A percentile compares a stretch with the other conserved stretches of the same genome.
phyloP scores from a whole-genome alignment of 2,888 invertebrate species.

The Dasysyrphus tricinctus region DNA sequence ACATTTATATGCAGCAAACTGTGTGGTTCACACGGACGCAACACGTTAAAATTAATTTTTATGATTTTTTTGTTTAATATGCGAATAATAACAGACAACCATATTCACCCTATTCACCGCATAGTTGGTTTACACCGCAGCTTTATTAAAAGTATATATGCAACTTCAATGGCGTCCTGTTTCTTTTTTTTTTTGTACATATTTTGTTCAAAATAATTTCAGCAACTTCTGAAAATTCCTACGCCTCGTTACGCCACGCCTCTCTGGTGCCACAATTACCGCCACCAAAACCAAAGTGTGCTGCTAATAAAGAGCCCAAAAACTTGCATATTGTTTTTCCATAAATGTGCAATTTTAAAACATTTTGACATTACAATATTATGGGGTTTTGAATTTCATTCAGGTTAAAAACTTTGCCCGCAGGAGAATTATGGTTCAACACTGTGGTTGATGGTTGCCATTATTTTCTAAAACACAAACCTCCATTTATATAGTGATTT shows the following conservation, averaged over 20 bases:
- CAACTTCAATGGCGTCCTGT: conserved; percentile 9
- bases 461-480: conserved; percentile 2
- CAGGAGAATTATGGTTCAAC: conserved; percentile 32
- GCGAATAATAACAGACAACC: conserved; percentile 51
- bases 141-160: conserved; percentile 37
- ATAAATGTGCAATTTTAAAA: conserved; percentile 25
- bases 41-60: conserved; percentile 47
- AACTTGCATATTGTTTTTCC: not conserved
- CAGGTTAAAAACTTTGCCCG: conserved; percentile 7
- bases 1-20: conserved; percentile 23
- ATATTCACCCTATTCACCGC: conserved; percentile 28
- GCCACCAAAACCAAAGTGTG: conserved; percentile 3
- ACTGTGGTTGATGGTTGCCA: conserved; percentile 15
- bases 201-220: not conserved
- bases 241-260: not conserved
- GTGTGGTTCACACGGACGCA: conserved; percentile 31
- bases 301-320: conserved; percentile 23
- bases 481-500: not conserved
- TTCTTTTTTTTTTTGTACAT: conserved; percentile 19
- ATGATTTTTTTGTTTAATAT: conserved; percentile 29
- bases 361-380: conserved; percentile 41
- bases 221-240: not conserved
- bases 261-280: not conserved
- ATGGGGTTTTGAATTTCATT: conserved; percentile 52
- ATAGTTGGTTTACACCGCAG: conserved; percentile 5